These are phyloP conservation scores for Catamblyrhynchus diadema DNA, from an alignment of 2,797 vertebrate genomes.

Conservation along the genomic window DNA sequence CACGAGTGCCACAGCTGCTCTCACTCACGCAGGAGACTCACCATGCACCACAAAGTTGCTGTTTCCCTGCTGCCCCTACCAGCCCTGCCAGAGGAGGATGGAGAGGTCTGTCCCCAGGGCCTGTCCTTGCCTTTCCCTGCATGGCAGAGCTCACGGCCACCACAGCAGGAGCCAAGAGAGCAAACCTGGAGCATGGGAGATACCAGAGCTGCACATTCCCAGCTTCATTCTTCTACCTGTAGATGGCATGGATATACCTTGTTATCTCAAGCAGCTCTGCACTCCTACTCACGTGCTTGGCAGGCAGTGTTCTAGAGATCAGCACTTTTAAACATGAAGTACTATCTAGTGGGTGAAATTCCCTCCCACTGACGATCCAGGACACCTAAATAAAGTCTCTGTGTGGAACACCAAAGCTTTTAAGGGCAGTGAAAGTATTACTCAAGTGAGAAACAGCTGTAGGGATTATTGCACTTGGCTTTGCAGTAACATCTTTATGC, in stretches of 20 bases:
- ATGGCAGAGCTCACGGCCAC: not conserved
- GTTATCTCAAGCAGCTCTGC: not conserved
- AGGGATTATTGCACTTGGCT: not conserved
- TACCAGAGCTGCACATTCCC: not conserved
- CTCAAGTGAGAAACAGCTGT: not conserved
- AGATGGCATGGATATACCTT: conserved; percentile 51
- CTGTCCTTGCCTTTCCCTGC: not conserved
- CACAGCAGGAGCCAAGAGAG: accelerated
- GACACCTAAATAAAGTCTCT: not conserved
- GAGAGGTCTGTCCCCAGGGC: not conserved
- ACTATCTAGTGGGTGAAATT: not conserved
- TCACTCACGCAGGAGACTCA: not conserved
- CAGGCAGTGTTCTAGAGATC: not conserved
- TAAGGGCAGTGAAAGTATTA: not conserved
- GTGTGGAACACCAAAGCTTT: not conserved
- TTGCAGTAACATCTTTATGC: not conserved
- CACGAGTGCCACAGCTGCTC: not conserved
- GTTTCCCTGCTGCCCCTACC: not conserved
- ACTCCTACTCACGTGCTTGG: not conserved
- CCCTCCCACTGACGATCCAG: not conserved
- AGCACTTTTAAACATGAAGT: not conserved
- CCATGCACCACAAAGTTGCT: accelerated
- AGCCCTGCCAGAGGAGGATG: not conserved
- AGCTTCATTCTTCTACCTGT: conserved; percentile 39
- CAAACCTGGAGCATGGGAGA: accelerated